Conservation (phyloP, 1,140 invertebrate genomes). For the Philopotamus ludificatus region DNA sequence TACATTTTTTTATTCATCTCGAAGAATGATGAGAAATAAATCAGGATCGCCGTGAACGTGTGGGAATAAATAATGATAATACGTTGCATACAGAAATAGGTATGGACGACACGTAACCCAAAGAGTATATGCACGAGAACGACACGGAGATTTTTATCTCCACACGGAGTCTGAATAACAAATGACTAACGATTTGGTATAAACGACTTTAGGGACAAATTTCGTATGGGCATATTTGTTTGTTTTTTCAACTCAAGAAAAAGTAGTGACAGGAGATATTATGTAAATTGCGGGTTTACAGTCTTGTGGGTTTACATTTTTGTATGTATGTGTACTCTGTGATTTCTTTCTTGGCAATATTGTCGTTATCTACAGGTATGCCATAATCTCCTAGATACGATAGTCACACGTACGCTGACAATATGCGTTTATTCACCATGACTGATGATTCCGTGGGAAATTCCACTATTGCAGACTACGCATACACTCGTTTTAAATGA, state of each 20-base stretch:
- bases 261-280: too few relatives aligned
- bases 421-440: slow-evolving; percentile 8
- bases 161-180: slow-evolving; percentile 37
- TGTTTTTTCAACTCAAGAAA: too few relatives aligned
- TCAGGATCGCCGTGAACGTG: not conserved
- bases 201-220: slow-evolving; percentile 38
- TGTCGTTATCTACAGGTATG: too few relatives aligned
- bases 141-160: slow-evolving; percentile 39
- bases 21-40: not conserved
- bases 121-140: slow-evolving; percentile 23
- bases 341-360: too few relatives aligned
- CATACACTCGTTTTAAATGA: not conserved
- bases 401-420: not conserved
- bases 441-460: slow-evolving; percentile 36
- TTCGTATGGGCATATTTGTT: slow-evolving; percentile 31
- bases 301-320: too few relatives aligned
- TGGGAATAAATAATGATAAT: slow-evolving; percentile 15
- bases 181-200: slow-evolving; percentile 37
- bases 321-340: too few relatives aligned
- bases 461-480: slow-evolving; percentile 18
- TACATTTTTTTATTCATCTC: too few relatives aligned
- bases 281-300: too few relatives aligned
- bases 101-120: slow-evolving; percentile 37
- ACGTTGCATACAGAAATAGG: slow-evolving; percentile 33
- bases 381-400: slow-evolving; percentile 14